phyloP scores from a whole-genome alignment of 2,797 vertebrate species.

The Margarornis squamiger region DNA sequence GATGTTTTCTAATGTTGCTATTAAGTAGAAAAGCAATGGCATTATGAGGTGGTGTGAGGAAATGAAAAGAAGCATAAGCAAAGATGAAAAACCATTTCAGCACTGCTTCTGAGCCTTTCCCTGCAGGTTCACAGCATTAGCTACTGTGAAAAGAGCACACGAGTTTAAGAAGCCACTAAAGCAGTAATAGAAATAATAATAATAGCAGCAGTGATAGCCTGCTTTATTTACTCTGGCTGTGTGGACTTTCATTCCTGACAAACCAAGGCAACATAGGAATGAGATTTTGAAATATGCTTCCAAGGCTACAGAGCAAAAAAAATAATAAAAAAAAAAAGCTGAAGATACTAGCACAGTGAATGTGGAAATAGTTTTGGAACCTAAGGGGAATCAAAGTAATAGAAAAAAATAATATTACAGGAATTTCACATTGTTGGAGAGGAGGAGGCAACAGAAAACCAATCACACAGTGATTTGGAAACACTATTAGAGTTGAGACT shows the following conservation, averaged over 20 bases:
- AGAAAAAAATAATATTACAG: constrained; percentile 27
- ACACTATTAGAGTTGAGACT: background rate
- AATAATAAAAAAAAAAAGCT: background rate
- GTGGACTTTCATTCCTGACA: background rate
- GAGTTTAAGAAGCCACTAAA: background rate
- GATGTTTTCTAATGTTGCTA: background rate
- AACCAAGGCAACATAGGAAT: background rate
- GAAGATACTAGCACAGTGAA: background rate
- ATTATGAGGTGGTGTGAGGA: background rate
- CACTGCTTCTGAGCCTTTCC: background rate
- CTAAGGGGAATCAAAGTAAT: constrained; percentile 37
- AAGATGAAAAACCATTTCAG: background rate
- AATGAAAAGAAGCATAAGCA: background rate
- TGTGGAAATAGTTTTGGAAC: background rate
- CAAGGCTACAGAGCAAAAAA: background rate
- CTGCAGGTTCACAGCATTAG: background rate
- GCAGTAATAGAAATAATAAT: background rate
- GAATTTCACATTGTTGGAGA: constrained; percentile 8
- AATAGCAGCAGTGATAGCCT: background rate
- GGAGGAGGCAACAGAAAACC: background rate
- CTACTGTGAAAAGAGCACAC: background rate
- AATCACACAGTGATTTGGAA: background rate
- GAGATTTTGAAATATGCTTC: constrained; percentile 47
- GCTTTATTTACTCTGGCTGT: background rate
- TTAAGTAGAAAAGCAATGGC: background rate